Base-by-base conservation (phyloP, 2,797 vertebrate genomes). In the Erithacus rubecula region DNA sequence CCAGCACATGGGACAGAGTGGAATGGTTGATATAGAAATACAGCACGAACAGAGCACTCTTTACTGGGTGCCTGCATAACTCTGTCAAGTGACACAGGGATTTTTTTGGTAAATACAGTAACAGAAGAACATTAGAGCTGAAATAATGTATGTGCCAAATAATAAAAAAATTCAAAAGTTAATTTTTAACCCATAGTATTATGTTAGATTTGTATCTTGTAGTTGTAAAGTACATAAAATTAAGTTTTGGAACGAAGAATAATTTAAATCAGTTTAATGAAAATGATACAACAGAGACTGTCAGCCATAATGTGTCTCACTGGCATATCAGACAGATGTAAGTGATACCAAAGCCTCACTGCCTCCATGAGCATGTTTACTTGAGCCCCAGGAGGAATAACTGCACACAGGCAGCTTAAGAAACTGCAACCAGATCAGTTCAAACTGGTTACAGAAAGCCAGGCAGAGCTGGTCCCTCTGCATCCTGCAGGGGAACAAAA, bases 221-320 rank as follows among this genome's bases (percentile, higher is more conserved):
- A 36, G 34, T n/a, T 67, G 53, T 51, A 32, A 71, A 88, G 29
- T 10, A 47, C 12, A 30, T 0, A 15, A 17, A 63, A 59, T n/a
- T 19, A n/a, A n/a, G 12, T 78, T 83, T 79, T 58, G 69, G 21
- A 81, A 58, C 0, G 2, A 83, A 46, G 43, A 64, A 52, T 75
- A 58, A 39, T 2, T 59, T 6, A 20, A 11, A 55, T 64, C 11
- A 15, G 19, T 49, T 82, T 67, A 87, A 80, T 4, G 15, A n/a
- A 32, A 62, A 63, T 7, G 10, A 14, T 30, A 49, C 22, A 60
- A 32, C 14, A 55, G 37, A 58, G 39, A 36, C 23, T 79, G 47
- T 26, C n/a, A 51, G 29, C 16, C 44, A 24, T 3, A 8, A 21
- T 1, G 15, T 1, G 0, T 19, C n/a, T 21, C 68, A 39, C 14